Base-by-base conservation (phyloP, 2,888 invertebrate genomes). In the Caenorhabditis doughertyi region DNA sequence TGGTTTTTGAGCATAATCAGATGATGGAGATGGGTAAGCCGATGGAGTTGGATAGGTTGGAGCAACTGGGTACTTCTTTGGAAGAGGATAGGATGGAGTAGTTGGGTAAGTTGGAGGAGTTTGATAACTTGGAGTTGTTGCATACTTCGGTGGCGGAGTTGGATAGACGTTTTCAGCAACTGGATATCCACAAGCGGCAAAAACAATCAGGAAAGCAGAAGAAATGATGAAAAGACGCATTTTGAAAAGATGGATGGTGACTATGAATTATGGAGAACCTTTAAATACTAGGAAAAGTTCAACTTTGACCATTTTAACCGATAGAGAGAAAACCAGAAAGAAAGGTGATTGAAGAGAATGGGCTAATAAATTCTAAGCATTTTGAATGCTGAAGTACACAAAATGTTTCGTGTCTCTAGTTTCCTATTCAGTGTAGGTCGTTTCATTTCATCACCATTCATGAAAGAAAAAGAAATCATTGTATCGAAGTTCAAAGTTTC, bases 91-190 rank as follows among this genome's bases (percentile, higher is more conserved):
- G 11, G 49, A 49, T 18, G 49, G 49, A 47, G 47, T 13, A n/a
- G 47, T 25, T 16, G 53, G 51, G 42, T 56, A 70, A 27, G 47
- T 3, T 32, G 68, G 70, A 27, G 68, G 23, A 49, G 60, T 35
- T 51, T 44, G 60, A 39, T 71, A 53, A 3, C 13, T 62, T 42
- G 44, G 23, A 16, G 62, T 42, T 16, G 73, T 35, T 47, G 74
- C 65, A 32, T 74, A 58, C 53, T 67, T 68, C 56, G 71, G 60
- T 25, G 70, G 70, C 9, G 56, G 56, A 23, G 71, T 56, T 44
- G 68, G 68, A 68, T 68, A 68, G 11, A 8, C 18, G 51, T 55
- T 64, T 9, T 70, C 70, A 7, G 55, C 49, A 2, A 70, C 55
- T n/a, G 68, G 68, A 23, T 70, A 70, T 18, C 62, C 70, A 21